Conservation (phyloP, 2,797 vertebrate genomes). For the Protonibea diacanthus region DNA sequence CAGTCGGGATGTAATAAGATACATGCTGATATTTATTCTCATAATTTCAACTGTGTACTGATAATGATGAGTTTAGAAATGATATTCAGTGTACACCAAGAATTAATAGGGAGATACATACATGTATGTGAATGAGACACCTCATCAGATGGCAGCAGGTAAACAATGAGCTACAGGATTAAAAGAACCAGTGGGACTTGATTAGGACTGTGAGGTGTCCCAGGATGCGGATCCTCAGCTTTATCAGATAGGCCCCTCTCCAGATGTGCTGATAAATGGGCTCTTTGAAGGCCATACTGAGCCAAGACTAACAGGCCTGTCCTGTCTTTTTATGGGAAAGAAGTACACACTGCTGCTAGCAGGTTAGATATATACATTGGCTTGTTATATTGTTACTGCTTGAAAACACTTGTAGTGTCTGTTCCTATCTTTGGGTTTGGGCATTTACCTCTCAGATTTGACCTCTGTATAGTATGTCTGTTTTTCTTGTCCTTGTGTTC, state of each 20-base stretch:
- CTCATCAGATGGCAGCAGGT: slow-evolving; percentile 79
- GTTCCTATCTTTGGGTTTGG: slow-evolving; percentile 39
- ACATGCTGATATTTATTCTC: slow-evolving; percentile 15
- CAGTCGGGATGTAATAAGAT: neutral
- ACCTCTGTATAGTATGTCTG: slow-evolving; percentile 1
- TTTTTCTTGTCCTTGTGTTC: slow-evolving; percentile 23
- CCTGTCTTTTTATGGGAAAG: slow-evolving; percentile 77
- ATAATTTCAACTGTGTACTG: neutral
- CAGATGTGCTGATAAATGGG: slow-evolving; percentile 81
- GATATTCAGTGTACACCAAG: neutral
- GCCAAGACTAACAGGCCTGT: slow-evolving; percentile 65
- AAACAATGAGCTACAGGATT: slow-evolving; percentile 82
- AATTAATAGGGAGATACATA: slow-evolving; percentile 4
- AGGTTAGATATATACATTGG: slow-evolving; percentile 68
- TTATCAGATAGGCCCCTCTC: slow-evolving; percentile 82
- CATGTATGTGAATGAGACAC: slow-evolving; percentile 59
- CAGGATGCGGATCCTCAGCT: slow-evolving; percentile 61
- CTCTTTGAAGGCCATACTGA: slow-evolving; percentile 84
- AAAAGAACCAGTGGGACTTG: slow-evolving; percentile 76
- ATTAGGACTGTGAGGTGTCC: slow-evolving; percentile 78
- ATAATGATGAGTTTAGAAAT: neutral
- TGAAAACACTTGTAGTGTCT: slow-evolving; percentile 44
- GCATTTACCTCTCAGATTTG: slow-evolving; percentile 26
- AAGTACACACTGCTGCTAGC: slow-evolving; percentile 63
- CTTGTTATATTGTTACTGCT: slow-evolving; percentile 49